Conservation (phyloP, 2,113 vertebrate species). For the Hippocampus guttulatus region DNA sequence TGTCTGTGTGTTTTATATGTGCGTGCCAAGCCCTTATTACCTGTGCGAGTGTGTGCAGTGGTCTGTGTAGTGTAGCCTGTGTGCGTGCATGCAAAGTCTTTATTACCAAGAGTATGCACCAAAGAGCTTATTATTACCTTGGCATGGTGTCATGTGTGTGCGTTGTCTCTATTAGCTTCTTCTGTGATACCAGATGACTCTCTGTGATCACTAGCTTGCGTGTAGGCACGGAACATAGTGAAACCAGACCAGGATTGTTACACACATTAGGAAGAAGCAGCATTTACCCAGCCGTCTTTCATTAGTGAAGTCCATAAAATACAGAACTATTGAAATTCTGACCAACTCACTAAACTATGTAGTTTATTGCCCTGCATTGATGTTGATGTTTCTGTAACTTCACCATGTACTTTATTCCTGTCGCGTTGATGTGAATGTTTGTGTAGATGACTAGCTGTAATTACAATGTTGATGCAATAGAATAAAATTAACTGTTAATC, state of each 20-base stretch:
- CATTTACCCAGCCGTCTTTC: neutral
- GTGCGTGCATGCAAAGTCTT: constrained; percentile 31
- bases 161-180: constrained; percentile 25
- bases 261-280: constrained; percentile 7
- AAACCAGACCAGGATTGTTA: neutral
- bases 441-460: neutral
- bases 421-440: too few relatives aligned
- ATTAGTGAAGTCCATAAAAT: neutral
- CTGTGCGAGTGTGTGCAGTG: constrained; percentile 41
- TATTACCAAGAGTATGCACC: constrained; percentile 46
- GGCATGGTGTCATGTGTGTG: constrained; percentile 20
- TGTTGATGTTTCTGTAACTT: neutral
- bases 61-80: constrained; percentile 28
- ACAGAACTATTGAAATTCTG: neutral
- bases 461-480: neutral
- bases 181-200: constrained; percentile 24
- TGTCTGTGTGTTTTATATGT: constrained; percentile 27
- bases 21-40: constrained; percentile 47
- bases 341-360: neutral
- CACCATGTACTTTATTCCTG: too few relatives aligned
- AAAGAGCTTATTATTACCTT: constrained; percentile 36
- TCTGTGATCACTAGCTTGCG: constrained; percentile 26
- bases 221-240: constrained; percentile 18
- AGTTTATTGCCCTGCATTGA: neutral
- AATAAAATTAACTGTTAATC: neutral